Base-by-base conservation (phyloP, 2,888 invertebrate genomes). In the Ichneumon xanthorius region DNA sequence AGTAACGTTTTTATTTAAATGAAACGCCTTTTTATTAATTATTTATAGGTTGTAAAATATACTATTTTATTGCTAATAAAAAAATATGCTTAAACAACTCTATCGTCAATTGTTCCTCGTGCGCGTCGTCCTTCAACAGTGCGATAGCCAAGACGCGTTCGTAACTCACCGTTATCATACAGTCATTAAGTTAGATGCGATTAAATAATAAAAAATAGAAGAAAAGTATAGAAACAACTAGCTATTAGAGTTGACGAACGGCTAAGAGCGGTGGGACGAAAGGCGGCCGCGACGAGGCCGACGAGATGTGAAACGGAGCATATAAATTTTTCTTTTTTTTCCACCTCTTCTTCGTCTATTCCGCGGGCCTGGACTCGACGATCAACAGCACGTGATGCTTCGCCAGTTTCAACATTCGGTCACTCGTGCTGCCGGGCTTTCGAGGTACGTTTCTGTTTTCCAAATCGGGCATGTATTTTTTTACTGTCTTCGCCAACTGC, bases 381-480 rank as follows among this genome's bases (percentile, higher is more conserved):
- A 93, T 85, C n/a, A 92, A 89, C 11, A 92, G 89, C 33, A 92
- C 92, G 50, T 93, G 92, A 78, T 90, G 92, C 63, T 93, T 94
- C n/a, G 94, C 94, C n/a, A 94, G 87, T 95, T 96, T 96, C 80
- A 97, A 94, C 96, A 97, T 96, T 1, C 96, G 96, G 89, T 97
- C 97, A 40, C 96, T 97, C 0, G 97, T 97, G 86, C 96, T 96
- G 0, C 95, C 95, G 83, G 95, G 95, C 48, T 95, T 95, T 75
- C 94, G 91, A 0, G 95, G 94, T 2, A 93, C 90, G 87, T 93
- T 91, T 86, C 90, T 93, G 30, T 93, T 94, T 89, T 94, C 92
- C 65, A 95, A 93, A 89, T 95, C 95, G n/a, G 95, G 95, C 91
- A 96, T 95, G 85, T 96, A 95, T 55, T 95, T 95, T 71, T 96